phyloP scores from a whole-genome alignment of 2,888 invertebrate genomes.

The Brachycybe producta region DNA sequence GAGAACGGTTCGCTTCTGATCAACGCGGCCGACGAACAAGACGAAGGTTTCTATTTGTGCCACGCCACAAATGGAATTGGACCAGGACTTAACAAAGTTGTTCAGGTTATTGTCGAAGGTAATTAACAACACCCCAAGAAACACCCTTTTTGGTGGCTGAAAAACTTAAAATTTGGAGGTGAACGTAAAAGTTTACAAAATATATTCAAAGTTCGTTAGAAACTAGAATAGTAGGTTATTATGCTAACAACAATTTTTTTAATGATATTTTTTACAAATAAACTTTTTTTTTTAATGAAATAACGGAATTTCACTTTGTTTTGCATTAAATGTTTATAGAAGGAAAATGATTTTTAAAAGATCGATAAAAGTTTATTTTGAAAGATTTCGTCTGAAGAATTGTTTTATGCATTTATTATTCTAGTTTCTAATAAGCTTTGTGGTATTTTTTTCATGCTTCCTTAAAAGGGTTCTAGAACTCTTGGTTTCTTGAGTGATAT shows the following conservation, averaged over 20 bases:
- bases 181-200: background rate
- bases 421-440: no score
- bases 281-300: no score
- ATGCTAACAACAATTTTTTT: background rate
- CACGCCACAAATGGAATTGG: constrained; percentile 32
- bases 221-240: background rate
- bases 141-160: no score
- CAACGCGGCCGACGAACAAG: constrained; percentile 6
- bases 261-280: no score
- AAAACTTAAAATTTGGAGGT: no score
- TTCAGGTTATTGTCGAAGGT: constrained; percentile 32
- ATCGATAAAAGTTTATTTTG: background rate
- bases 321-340: no score
- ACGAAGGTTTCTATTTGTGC: constrained; percentile 26
- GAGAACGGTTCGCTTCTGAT: constrained; percentile 16
- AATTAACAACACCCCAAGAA: background rate
- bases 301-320: no score
- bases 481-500: no score
- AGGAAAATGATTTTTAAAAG: background rate
- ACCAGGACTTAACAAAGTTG: constrained; percentile 31
- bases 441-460: no score
- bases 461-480: no score
- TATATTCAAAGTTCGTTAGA: background rate
- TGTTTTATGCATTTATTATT: background rate
- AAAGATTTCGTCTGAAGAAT: background rate